Conservation (phyloP, 1,140 invertebrate species). For the Camponotus pennsylvanicus region DNA sequence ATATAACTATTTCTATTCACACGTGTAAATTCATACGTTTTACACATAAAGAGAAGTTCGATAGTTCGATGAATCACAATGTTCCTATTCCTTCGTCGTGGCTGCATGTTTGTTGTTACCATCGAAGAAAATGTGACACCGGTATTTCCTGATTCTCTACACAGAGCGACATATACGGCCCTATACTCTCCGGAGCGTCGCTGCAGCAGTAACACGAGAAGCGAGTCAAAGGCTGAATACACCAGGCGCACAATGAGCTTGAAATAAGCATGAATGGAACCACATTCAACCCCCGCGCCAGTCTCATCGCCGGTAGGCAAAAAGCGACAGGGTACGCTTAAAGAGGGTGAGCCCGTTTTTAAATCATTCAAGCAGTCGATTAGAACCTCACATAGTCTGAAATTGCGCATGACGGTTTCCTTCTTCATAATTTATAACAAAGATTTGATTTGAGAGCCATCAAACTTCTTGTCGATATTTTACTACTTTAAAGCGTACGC, state of each 20-base stretch:
- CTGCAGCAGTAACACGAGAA: slow-evolving; percentile 75
- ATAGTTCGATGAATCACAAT: slow-evolving; percentile 51
- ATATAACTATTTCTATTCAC: slow-evolving; percentile 14
- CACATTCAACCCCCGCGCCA: slow-evolving; percentile 72
- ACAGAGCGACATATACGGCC: slow-evolving; percentile 72
- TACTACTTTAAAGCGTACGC: neutral
- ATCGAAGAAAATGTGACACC: slow-evolving; percentile 77
- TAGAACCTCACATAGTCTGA: neutral
- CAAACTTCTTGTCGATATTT: slow-evolving; percentile 12
- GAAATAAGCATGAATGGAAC: slow-evolving; percentile 84
- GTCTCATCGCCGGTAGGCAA: slow-evolving; percentile 71
- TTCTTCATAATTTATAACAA: slow-evolving; percentile 9
- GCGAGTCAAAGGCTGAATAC: slow-evolving; percentile 83
- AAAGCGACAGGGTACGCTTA: slow-evolving; percentile 70
- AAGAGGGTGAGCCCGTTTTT: slow-evolving; percentile 75
- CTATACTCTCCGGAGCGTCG: slow-evolving; percentile 67
- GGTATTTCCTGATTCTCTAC: slow-evolving; percentile 80
- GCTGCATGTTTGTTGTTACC: slow-evolving; percentile 67
- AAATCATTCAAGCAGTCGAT: slow-evolving; percentile 74
- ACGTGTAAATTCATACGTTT: slow-evolving; percentile 53
- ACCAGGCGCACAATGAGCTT: slow-evolving; percentile 81
- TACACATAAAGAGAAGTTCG: slow-evolving; percentile 30
- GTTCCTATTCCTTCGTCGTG: slow-evolving; percentile 55
- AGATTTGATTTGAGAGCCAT: slow-evolving; percentile 13
- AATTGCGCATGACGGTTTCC: neutral